Evolutionary conservation across 2,113 vertebrate genomes (phyloP).

Genomic region (Pollimyrus isidori): DNA sequence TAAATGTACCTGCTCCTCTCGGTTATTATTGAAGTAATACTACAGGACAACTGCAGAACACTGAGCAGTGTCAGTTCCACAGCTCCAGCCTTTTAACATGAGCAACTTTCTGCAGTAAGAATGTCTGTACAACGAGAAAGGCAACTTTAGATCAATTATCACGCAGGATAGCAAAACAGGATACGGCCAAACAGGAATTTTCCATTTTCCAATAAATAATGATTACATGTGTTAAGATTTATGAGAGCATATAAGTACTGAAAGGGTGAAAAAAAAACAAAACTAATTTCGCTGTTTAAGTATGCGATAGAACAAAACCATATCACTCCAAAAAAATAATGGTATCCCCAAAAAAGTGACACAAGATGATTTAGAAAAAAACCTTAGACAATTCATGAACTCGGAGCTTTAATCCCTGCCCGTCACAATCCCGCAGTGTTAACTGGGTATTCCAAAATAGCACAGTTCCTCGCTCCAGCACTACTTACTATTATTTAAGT

Average conservation of each 20-base stretch:
- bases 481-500: conserved; percentile 2
- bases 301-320: neutral
- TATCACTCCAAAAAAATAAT: neutral
- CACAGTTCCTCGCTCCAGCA: neutral
- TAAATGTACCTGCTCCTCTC: neutral
- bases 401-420: neutral
- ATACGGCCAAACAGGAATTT: neutral
- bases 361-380: neutral
- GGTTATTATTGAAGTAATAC: neutral
- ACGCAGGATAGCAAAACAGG: neutral
- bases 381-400: neutral
- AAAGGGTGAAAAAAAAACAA: neutral
- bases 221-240: neutral
- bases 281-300: neutral
- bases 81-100: neutral
- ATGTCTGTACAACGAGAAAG: neutral
- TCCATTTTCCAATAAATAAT: neutral
- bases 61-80: neutral
- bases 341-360: neutral
- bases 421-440: neutral
- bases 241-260: neutral
- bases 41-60: neutral
- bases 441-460: conserved; percentile 12
- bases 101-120: neutral
- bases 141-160: neutral